Base-by-base conservation (phyloP, 1,140 invertebrate species). In the Bombyx mori region DNA sequence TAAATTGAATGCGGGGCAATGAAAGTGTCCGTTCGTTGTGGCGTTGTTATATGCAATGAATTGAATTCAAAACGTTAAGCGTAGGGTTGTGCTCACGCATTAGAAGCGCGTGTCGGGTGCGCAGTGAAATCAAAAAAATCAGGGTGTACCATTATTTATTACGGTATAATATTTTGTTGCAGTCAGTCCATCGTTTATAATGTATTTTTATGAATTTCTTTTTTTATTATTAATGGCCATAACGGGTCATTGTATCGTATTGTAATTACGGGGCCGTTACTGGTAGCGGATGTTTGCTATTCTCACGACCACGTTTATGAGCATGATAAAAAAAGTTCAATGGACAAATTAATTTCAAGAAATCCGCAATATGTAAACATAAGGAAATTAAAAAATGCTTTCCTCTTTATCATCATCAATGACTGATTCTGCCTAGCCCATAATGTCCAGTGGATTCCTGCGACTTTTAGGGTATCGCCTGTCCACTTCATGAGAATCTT, bases 101-200 rank as follows among this genome's bases (percentile, higher is more conserved):
- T 66, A 76, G 74, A 73, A 73, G 71, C 77, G 73, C 75, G 79
- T 71, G 68, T 55, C 63, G 68, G 73, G 65, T 65, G 70, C 66
- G 75, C 70, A 73, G 61, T 61, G 58, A 75, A 71, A 71, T 70
- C 71, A 72, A 76, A 75, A 75, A 81, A 78, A 79, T 73, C 73
- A 79, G 83, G 79, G 77, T 81, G 82, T 79, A 77, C 78, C 75
- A 79, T 85, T 76, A 84, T 86, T 87, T 85, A 85, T 85, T 78
- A 71, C 22, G 70, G 61, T 75, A 76, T 77, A 77, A 80, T 79
- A 79, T 80, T 82, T 80, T 71, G 75, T 71, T 77, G 73, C 71
- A 75, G 69, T 73, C 72, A 65, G 74, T 68, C 66, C 4, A 35
- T 35, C 26, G 68, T 77, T 80, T 79, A 80, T 77, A 64, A 66